A percentile compares a stretch with the other conserved stretches of the same genome.
These are phyloP conservation scores for Buphagus erythrorhynchus DNA, from an alignment of 2,797 vertebrate genomes.

Conservation along the genomic window DNA sequence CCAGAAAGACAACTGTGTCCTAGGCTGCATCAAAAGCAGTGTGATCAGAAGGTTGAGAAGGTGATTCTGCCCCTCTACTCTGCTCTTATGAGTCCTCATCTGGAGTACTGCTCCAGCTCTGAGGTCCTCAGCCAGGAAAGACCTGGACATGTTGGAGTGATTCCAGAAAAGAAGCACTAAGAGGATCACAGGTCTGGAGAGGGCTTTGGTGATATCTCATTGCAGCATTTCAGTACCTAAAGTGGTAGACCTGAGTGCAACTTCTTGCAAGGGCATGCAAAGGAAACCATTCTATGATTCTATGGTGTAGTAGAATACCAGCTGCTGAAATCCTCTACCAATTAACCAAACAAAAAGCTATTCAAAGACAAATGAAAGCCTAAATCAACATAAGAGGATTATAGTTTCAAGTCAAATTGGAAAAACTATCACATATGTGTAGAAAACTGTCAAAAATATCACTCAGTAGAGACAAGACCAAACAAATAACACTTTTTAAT, in stretches of 20 bases:
- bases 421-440: not conserved
- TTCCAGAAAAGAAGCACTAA: not conserved
- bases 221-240: not conserved
- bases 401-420: not conserved
- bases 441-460: not conserved
- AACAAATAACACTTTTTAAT: not conserved
- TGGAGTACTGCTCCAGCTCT: not conserved
- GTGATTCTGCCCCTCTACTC: not conserved
- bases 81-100: not conserved
- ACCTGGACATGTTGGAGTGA: not conserved
- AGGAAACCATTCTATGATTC: not conserved
- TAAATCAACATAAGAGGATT: not conserved
- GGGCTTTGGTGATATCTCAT: fast-evolving
- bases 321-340: not conserved
- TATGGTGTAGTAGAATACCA: not conserved
- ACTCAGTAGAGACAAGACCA: not conserved
- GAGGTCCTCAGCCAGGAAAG: not conserved
- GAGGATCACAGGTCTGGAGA: not conserved
- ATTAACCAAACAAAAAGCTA: not conserved
- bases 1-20: not conserved
- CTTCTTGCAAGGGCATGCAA: not conserved
- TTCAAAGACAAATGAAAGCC: not conserved
- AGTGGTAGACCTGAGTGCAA: not conserved
- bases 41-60: not conserved
- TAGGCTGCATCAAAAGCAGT: not conserved